These are phyloP conservation scores for Natrix natrix DNA, from an alignment of 2,797 vertebrate genomes.

Conservation along the genomic window DNA sequence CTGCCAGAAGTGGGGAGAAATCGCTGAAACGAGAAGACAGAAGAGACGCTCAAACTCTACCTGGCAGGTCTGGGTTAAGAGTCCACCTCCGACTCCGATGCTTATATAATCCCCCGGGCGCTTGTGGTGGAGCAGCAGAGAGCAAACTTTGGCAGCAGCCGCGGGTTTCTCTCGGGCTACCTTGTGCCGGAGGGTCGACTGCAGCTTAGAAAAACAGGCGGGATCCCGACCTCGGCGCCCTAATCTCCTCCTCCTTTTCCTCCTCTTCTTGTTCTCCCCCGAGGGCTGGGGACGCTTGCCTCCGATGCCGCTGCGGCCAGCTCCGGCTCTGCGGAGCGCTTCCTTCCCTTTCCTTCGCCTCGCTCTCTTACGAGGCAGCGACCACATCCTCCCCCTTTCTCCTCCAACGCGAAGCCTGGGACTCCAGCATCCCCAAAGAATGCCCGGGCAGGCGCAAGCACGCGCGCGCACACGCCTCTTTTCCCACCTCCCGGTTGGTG, in stretches of 20 bases:
- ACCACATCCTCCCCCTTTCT: slow-evolving; percentile 67
- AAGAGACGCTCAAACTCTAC: slow-evolving; percentile 47
- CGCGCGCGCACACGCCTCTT: slow-evolving; percentile 9
- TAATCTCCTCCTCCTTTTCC: background rate
- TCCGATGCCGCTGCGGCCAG: background rate
- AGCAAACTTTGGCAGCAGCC: slow-evolving; percentile 61
- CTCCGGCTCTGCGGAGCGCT: slow-evolving; percentile 38
- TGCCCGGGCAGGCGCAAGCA: background rate
- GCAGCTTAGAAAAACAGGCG: slow-evolving; percentile 34
- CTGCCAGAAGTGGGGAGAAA: background rate
- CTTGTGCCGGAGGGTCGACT: slow-evolving; percentile 26
- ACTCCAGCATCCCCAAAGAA: slow-evolving; percentile 69
- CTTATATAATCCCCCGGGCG: slow-evolving; percentile 53
- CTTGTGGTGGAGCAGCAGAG: slow-evolving; percentile 28
- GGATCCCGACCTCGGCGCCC: slow-evolving; percentile 35
- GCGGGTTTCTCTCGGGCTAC: slow-evolving; percentile 16
- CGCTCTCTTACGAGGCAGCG: slow-evolving; percentile 60
- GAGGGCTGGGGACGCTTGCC: slow-evolving; percentile 41
- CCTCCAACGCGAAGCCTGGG: slow-evolving; percentile 63
- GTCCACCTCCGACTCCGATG: slow-evolving; percentile 46
- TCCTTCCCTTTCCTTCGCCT: slow-evolving; percentile 53
- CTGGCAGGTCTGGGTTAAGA: slow-evolving; percentile 46
- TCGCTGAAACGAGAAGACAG: background rate
- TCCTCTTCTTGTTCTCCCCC: slow-evolving; percentile 16
- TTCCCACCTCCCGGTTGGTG: slow-evolving; percentile 40